phyloP scores from a whole-genome alignment of 2,113 vertebrate species.

The Heterocephalus glaber region DNA sequence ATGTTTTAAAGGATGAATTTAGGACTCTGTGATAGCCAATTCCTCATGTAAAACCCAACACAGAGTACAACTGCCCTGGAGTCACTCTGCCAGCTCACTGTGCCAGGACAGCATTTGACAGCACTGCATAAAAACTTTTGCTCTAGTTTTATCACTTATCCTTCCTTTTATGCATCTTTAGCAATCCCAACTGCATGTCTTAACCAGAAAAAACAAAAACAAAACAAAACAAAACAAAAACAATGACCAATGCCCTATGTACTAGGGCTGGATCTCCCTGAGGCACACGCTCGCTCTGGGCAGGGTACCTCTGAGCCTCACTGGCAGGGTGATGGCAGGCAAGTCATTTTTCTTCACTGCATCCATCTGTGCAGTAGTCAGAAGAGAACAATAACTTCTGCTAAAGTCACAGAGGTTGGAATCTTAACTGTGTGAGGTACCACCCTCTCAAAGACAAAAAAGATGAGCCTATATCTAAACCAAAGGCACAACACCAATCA shows the following conservation, averaged over 20 bases:
- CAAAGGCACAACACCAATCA: background rate
- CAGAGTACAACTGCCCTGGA: background rate
- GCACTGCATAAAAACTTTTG: background rate
- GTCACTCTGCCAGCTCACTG: background rate
- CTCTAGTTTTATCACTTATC: background rate
- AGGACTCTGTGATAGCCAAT: background rate
- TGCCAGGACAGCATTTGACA: background rate
- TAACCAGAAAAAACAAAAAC: background rate
- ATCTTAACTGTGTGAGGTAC: background rate
- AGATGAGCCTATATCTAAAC: background rate
- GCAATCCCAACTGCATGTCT: background rate
- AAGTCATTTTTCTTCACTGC: background rate
- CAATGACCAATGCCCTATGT: background rate
- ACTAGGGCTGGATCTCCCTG: background rate
- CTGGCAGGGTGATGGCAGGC: background rate
- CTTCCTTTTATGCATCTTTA: constrained; percentile 24
- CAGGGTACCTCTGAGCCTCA: background rate
- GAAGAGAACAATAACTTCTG: background rate
- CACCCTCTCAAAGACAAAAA: constrained; percentile 20
- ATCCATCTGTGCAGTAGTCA: background rate
- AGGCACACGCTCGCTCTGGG: background rate
- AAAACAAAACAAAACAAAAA: background rate
- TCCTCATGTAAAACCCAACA: constrained; percentile 10
- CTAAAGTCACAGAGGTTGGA: background rate
- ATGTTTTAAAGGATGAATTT: background rate